These are phyloP conservation scores for Turnix velox DNA, from an alignment of 2,113 vertebrate species.

Conservation along the genomic window DNA sequence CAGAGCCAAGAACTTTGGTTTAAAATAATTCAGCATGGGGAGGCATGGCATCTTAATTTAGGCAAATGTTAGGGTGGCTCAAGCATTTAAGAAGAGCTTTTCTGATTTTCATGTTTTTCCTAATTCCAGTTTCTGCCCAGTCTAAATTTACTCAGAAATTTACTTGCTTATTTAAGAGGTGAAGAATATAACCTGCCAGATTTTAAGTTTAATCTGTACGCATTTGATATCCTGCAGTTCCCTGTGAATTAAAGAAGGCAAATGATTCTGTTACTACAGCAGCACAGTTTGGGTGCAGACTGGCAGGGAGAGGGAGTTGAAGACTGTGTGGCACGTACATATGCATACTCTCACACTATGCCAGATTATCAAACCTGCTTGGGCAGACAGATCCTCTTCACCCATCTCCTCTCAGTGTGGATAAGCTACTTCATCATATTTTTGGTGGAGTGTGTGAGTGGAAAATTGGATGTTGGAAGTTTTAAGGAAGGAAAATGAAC, in stretches of 20 bases:
- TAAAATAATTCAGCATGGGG: slow-evolving; percentile 4
- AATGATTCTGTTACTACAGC: neutral
- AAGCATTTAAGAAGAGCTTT: neutral
- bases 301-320: neutral
- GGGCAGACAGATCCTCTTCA: neutral
- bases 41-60: neutral
- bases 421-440: neutral
- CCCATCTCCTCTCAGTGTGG: neutral
- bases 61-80: neutral
- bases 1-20: neutral
- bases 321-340: neutral
- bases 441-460: neutral
- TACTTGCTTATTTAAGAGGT: neutral
- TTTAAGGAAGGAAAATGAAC: neutral
- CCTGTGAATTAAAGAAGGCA: neutral
- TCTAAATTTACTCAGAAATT: neutral
- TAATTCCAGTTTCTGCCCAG: neutral
- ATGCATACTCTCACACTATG: neutral
- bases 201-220: neutral
- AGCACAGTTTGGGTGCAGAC: neutral
- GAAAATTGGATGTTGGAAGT: neutral
- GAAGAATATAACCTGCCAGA: neutral
- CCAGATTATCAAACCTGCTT: neutral
- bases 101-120: slow-evolving; percentile 11
- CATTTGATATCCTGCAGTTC: neutral